Conservation (phyloP, 2,797 vertebrate species). For the Dermochelys coriacea region DNA sequence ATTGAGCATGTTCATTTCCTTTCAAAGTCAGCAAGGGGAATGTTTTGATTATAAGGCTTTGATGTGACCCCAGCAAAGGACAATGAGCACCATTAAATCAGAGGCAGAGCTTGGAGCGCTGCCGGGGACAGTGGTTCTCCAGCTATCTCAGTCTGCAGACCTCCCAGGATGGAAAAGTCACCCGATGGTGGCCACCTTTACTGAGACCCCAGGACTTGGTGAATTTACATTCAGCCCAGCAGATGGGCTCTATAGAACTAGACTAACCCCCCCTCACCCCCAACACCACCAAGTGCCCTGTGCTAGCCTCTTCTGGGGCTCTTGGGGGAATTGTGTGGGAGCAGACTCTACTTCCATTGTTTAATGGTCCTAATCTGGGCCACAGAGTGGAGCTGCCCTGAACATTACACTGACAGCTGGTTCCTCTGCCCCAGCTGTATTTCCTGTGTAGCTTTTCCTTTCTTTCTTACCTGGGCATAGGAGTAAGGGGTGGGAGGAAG, state of each 20-base stretch:
- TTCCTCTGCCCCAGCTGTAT: neutral
- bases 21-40: too few relatives aligned
- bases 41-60: too few relatives aligned
- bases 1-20: too few relatives aligned
- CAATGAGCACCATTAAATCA: neutral
- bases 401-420: neutral
- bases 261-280: rapidly evolving
- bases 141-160: neutral
- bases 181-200: neutral
- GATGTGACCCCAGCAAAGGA: neutral
- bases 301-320: too few relatives aligned
- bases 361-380: neutral
- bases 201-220: neutral
- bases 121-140: neutral
- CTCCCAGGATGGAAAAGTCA: neutral
- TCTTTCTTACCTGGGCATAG: neutral
- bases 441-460: neutral
- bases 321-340: neutral
- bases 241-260: neutral
- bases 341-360: neutral
- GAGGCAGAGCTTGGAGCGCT: neutral
- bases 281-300: neutral
- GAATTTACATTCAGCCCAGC: neutral
- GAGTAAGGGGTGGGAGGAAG: neutral
- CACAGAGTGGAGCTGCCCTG: neutral